Evolutionary conservation across 2,113 vertebrate species (phyloP), one percentile per base, ranked within the genome.

Genomic region (Eudyptes chrysolophus): DNA sequence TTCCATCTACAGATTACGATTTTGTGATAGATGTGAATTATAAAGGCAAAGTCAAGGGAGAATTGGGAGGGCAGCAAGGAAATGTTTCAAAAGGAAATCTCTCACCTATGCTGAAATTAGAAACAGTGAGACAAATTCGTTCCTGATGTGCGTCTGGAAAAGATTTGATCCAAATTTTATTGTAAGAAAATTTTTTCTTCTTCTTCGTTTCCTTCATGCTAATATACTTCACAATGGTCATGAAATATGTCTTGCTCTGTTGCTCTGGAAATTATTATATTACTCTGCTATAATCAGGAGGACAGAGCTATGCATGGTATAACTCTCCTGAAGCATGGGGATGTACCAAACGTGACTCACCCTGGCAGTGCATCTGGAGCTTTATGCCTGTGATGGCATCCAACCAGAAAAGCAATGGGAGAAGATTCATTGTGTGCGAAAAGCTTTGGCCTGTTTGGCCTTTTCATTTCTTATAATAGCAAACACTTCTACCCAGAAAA

Each of bases 111-210:
- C 55, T 93, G 91, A 96, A 94, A 83, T 89, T 93, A 83, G 61
- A 40, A 97, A 74, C 77, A 94, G 89, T 54, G 81, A 82, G 54
- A 91, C 87, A 96, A 91, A 97, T 91, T 94, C 1, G 1, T 97
- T 97, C 95, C 96, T 97, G 69, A 84, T 96, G 96, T 93, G 78
- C 42, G 34, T 93, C 93, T 97, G 94, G 96, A 97, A 97, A 91
- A 94, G 85, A 95, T 95, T 94, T 94, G 69, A 76, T 93, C 65
- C 65, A 93, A 85, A 89, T 92, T 95, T 93, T 93, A 89, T 72
- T 95, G n/a, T 76, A 92, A 87, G 54, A 77, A 72, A 19, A 0
- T 22, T 42, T 83, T 51, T 92, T 92, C 90, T 95, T 83, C 21
- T 58, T 66, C 52, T 89, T 85, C n/a, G 6, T 84, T 94, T 82